Conservation (phyloP, 2,113 vertebrate species). For the Leucoraja erinaceus region DNA sequence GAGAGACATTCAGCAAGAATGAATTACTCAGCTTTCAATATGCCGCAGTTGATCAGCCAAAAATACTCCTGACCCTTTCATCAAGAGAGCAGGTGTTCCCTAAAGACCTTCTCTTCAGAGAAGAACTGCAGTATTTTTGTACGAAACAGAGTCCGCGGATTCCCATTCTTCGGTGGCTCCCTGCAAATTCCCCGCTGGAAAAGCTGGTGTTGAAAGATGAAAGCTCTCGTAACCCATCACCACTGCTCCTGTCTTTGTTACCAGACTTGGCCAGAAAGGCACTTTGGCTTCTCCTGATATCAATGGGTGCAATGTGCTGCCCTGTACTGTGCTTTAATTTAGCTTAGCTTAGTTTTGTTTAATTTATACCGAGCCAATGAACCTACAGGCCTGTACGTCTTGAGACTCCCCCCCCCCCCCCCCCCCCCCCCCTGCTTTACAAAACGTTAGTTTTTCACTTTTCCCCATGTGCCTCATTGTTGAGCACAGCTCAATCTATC, state of each 20-base stretch:
- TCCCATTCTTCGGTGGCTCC: background rate
- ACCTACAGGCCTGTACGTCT: too few relatives aligned
- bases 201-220: background rate
- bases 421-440: background rate
- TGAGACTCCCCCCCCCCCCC: too few relatives aligned
- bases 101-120: background rate
- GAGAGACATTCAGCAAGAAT: background rate
- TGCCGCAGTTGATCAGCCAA: conserved; percentile 19
- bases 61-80: conserved; percentile 8
- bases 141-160: too few relatives aligned
- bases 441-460: background rate
- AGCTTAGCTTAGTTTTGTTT: too few relatives aligned
- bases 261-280: background rate
- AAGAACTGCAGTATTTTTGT: background rate
- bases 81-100: conserved; percentile 11
- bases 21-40: conserved; percentile 19
- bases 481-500: background rate
- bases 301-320: background rate
- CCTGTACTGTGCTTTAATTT: background rate
- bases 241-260: background rate
- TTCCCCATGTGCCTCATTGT: background rate
- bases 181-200: background rate
- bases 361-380: too few relatives aligned
- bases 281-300: background rate
- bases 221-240: background rate